These are phyloP conservation scores for Selenia dentaria DNA, from an alignment of 2,888 invertebrate species.

Conservation along the genomic window DNA sequence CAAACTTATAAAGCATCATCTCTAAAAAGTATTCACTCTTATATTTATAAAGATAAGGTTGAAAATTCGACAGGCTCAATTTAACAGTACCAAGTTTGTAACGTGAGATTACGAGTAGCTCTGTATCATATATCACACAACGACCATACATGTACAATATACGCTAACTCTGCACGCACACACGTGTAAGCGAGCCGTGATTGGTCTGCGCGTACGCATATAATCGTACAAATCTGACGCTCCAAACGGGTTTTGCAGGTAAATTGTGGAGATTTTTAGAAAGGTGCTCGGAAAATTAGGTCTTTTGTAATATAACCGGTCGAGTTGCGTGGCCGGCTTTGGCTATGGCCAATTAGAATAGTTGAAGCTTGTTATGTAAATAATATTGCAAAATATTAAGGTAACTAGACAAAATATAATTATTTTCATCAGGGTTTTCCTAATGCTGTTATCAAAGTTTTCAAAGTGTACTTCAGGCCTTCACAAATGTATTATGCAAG, in stretches of 20 bases:
- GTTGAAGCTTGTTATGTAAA: conserved; percentile 35
- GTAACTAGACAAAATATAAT: conserved; percentile 17
- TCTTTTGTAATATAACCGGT: conserved; percentile 56
- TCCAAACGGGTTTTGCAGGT: conserved; percentile 70
- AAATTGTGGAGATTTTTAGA: conserved; percentile 80
- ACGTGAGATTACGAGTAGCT: conserved; percentile 35
- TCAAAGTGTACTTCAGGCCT: too few species aligned
- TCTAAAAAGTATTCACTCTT: conserved; percentile 11
- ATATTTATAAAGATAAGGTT: conserved; percentile 34
- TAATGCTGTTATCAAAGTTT: too few species aligned
- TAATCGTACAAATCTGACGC: conserved; percentile 40
- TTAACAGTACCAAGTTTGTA: conserved; percentile 20
- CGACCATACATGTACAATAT: conserved; percentile 10
- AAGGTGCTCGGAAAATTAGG: conserved; percentile 62
- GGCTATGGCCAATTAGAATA: conserved; percentile 33
- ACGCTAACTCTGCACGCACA: conserved; percentile 19
- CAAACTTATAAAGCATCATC: conserved; percentile 24
- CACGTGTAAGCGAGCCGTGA: conserved; percentile 20
- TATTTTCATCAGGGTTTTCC: conserved; percentile 9
- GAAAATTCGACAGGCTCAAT: conserved; percentile 32
- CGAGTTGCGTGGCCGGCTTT: conserved; percentile 29
- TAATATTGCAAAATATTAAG: conserved; percentile 35
- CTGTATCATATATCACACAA: conserved; percentile 35
- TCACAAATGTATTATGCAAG: too few species aligned
- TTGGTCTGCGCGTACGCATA: conserved; percentile 35